phyloP scores from a whole-genome alignment of 1,140 invertebrate species.

The Hormaphis cornu region DNA sequence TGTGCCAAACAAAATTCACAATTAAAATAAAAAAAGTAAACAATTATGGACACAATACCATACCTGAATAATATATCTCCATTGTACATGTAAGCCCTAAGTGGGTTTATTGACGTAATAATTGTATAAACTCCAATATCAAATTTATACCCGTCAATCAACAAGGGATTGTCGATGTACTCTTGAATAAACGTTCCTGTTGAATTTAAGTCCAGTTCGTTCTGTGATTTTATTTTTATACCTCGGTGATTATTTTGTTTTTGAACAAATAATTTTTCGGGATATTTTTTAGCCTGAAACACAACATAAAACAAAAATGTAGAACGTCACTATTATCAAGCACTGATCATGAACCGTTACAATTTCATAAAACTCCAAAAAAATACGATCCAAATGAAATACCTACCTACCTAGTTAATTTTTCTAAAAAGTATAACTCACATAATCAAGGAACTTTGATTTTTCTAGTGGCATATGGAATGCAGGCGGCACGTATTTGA shows the following conservation, averaged over 20 bases:
- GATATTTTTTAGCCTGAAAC: constrained; percentile 51
- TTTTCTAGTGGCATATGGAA: constrained; percentile 78
- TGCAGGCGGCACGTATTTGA: constrained; percentile 71
- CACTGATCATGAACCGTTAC: too few species aligned
- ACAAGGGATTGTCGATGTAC: constrained; percentile 70
- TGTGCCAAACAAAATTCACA: too few species aligned
- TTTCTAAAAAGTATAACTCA: constrained; percentile 41
- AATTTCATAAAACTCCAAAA: too few species aligned
- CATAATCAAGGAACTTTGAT: constrained; percentile 61
- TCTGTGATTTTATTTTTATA: constrained; percentile 64
- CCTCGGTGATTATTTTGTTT: constrained; percentile 89
- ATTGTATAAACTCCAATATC: constrained; percentile 93
- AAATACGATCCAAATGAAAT: too few species aligned
- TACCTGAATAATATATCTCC: constrained; percentile 79
- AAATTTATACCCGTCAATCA: constrained; percentile 84
- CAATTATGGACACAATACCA: not conserved
- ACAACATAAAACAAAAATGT: too few species aligned
- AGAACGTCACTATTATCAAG: too few species aligned
- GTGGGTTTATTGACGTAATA: constrained; percentile 80
- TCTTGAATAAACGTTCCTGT: constrained; percentile 82
- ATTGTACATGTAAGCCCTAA: constrained; percentile 80
- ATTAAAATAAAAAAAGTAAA: not conserved
- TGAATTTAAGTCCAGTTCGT: constrained; percentile 61
- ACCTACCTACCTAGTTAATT: too few species aligned
- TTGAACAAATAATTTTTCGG: constrained; percentile 71